phyloP scores from a whole-genome alignment of 1,140 invertebrate species.

The Bombus sylvicola region DNA sequence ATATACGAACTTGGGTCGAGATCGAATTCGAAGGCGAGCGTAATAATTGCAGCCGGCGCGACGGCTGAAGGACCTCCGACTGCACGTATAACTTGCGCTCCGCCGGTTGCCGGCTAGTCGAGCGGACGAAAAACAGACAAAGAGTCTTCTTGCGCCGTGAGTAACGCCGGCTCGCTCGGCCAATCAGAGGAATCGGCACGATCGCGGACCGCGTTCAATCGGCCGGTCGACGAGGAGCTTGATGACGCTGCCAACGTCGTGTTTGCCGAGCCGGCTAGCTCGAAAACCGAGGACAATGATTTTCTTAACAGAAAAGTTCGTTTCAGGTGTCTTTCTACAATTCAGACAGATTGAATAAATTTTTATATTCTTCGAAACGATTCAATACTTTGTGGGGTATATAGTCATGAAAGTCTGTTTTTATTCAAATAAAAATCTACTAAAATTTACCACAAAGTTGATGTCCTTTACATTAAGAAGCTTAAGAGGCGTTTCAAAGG shows the following conservation, averaged over 20 bases:
- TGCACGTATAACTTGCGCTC: slow-evolving; percentile 63
- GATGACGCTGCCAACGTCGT: slow-evolving; percentile 54
- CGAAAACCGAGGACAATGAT: slow-evolving; percentile 18
- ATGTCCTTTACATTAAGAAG: too few species aligned
- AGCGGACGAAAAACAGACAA: slow-evolving; percentile 70
- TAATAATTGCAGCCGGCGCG: slow-evolving; percentile 65
- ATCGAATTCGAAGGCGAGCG: slow-evolving; percentile 60
- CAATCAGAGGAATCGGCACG: slow-evolving; percentile 69
- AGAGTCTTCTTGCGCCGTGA: slow-evolving; percentile 66
- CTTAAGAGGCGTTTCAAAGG: too few species aligned
- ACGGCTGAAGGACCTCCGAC: slow-evolving; percentile 67
- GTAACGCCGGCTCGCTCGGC: slow-evolving; percentile 63
- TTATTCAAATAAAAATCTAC: not conserved
- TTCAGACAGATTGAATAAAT: not conserved
- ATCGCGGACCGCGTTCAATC: slow-evolving; percentile 63
- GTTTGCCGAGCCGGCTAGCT: slow-evolving; percentile 28
- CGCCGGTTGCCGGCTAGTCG: slow-evolving; percentile 58
- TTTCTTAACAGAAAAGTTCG: not conserved
- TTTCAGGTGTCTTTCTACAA: not conserved
- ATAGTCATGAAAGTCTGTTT: not conserved
- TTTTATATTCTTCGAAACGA: too few species aligned
- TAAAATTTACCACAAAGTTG: too few species aligned
- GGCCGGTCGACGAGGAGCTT: slow-evolving; percentile 51
- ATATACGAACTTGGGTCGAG: slow-evolving; percentile 9
- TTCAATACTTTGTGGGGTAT: too few species aligned